Percentiles rank a stretch among this genome's conserved stretches.
Conservation (phyloP, 2,888 invertebrate species). For the Cheiracanthium punctorium region DNA sequence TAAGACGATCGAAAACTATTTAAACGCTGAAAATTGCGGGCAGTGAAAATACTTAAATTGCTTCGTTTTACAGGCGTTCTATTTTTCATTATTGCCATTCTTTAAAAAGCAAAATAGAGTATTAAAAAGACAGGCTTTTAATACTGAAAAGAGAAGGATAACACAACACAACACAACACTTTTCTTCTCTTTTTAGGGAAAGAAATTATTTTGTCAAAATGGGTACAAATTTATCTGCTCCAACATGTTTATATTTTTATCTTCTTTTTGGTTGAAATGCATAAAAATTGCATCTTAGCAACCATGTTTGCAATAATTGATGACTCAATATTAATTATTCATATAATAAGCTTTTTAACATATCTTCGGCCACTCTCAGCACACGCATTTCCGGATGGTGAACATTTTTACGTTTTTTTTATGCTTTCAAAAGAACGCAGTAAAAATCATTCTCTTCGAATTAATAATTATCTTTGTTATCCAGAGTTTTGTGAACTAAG, state of each 20-base stretch:
- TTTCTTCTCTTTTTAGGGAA: background rate
- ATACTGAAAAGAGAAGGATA: background rate
- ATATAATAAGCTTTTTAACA: slow-evolving; percentile 10
- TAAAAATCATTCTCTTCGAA: background rate
- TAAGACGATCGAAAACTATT: background rate
- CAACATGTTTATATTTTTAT: background rate
- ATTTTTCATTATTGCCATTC: background rate
- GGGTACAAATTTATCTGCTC: background rate
- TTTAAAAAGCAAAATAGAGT: background rate
- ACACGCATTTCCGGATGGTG: background rate
- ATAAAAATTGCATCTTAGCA: slow-evolving; percentile 8
- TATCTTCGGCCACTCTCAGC: background rate
- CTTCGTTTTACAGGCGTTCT: background rate
- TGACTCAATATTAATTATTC: slow-evolving; percentile 6
- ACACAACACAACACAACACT: background rate
- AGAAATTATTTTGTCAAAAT: slow-evolving; percentile 5
- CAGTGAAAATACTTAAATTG: background rate
- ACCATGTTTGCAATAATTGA: slow-evolving; percentile 12
- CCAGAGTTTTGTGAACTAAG: background rate
- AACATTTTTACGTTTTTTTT: background rate
- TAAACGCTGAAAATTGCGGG: background rate
- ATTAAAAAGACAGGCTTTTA: background rate
- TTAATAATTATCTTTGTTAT: slow-evolving; percentile 10
- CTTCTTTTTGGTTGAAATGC: background rate
- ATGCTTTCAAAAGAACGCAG: background rate